Base-by-base conservation (phyloP, 2,113 vertebrate species). In the Microcebus jonahi region DNA sequence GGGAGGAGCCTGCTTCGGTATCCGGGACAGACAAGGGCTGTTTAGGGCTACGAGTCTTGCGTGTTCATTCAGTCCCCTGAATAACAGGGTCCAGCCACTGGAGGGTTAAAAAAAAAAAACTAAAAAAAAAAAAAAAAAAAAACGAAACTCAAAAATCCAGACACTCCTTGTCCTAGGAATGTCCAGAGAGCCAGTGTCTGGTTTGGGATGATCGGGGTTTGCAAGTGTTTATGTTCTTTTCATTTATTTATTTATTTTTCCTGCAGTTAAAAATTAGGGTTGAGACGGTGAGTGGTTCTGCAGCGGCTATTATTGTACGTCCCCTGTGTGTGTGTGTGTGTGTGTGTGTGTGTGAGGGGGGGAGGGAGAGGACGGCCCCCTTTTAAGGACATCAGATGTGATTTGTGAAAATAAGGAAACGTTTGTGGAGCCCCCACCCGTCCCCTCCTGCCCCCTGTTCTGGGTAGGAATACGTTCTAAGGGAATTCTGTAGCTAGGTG, bases 1-100 rank as follows among this genome's bases (percentile, higher is more conserved):
- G 29, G 79, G 79, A 4, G 1, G 45, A 45, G 50, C 31, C 29
- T 6, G 4, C 76, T 79, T 48, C 0, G 3, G 42, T 3, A 18
- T 14, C 0, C 55, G 67, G 88, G 82, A 25, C 81, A 21, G 20
- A 8, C n/a, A 0, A 76, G 45, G 29, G 81, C 1, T n/a, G n/a
- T 57, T 9, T 11, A 21, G 59, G 77, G 2, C 27, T 27, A 11
- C 10, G 59, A 55, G 15, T 9, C 53, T 55, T 18, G 53, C 4
- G 3, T 61, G 23, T 27, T 0, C 34, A 1, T 8, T 50, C 9
- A 0, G 2, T 10, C 34, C 14, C 8, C 29, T 59, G 13, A 8
- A 29, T 4, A 1, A 9, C 29, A 25, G 3, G 11, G n/a, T 73
- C 65, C 45, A 39, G 79, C 1, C 61, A 1, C 42, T 13, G 1